A percentile compares a stretch with the other conserved stretches of the same genome.
Conservation (phyloP, 2,888 invertebrate genomes). For the Iphiclides podalirius region DNA sequence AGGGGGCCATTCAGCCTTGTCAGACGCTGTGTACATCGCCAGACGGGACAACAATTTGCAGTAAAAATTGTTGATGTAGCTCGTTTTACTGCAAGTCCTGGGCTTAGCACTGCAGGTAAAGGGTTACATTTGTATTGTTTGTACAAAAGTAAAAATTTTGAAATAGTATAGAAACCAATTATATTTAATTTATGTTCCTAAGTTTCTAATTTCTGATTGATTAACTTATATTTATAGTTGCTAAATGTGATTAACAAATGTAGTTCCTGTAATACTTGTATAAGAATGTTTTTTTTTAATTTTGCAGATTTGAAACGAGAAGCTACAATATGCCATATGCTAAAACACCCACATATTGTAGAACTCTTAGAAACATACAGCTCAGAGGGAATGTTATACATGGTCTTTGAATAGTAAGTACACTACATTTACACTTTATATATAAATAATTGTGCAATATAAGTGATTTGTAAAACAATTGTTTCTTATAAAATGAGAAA, state of each 20-base stretch:
- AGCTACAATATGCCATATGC: conserved; percentile 98
- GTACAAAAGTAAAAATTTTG: not conserved
- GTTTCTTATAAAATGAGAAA: too few species aligned
- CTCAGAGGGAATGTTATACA: conserved; percentile 98
- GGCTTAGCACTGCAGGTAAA: conserved; percentile 95
- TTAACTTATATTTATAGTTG: not conserved
- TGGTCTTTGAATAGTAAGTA: conserved; percentile 99
- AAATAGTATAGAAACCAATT: too few species aligned
- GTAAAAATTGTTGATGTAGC: conserved; percentile 99
- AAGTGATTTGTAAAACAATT: too few species aligned
- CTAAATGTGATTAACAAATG: too few species aligned
- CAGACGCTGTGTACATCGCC: conserved; percentile 95
- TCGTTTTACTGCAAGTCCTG: conserved; percentile 97
- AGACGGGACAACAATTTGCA: conserved; percentile 97
- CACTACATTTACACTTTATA: not conserved
- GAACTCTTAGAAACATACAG: conserved; percentile 98
- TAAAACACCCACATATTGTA: conserved; percentile 99
- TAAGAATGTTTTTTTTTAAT: not conserved
- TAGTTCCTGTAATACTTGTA: not conserved
- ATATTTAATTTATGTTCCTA: too few species aligned
- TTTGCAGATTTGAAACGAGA: conserved; percentile 97
- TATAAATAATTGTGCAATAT: too few species aligned
- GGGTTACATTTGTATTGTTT: not conserved
- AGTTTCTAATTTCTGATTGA: too few species aligned
- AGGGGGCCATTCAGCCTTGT: conserved; percentile 98